These are phyloP conservation scores for Anisognathus igniventris DNA, from an alignment of 2,797 vertebrate species.

Conservation along the genomic window DNA sequence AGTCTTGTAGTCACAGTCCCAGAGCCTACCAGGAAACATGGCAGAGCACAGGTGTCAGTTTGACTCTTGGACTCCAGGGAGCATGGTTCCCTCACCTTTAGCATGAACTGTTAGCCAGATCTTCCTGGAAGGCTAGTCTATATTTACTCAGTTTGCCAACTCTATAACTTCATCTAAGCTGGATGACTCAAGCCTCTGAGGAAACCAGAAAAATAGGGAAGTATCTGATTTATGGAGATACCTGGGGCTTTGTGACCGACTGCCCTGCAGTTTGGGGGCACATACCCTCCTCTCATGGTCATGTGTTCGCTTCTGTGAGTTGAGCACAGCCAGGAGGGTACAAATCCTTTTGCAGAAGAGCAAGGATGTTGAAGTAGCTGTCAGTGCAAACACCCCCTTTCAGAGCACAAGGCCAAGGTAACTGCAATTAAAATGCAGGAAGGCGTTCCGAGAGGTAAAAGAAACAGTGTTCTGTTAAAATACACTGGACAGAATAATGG, in stretches of 20 bases:
- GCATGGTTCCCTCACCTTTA: background rate
- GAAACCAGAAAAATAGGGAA: slow-evolving; percentile 27
- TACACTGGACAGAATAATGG: rapidly evolving
- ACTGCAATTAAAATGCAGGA: background rate
- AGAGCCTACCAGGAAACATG: background rate
- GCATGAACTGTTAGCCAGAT: background rate
- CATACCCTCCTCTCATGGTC: rapidly evolving
- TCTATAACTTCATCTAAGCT: background rate
- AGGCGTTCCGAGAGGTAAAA: background rate
- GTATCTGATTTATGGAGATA: background rate
- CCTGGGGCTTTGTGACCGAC: background rate
- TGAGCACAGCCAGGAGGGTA: background rate
- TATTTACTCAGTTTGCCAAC: background rate
- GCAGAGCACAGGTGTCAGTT: rapidly evolving
- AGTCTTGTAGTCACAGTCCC: background rate
- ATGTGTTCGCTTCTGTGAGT: rapidly evolving
- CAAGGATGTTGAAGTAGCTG: background rate
- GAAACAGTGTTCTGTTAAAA: background rate
- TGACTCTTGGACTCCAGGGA: background rate
- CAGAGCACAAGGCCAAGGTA: background rate
- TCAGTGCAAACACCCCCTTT: background rate
- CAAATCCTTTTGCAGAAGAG: rapidly evolving
- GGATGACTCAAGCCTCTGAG: slow-evolving; percentile 19
- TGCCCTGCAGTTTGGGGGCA: background rate
- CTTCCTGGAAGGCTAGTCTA: background rate